Evolutionary conservation across 2,888 invertebrate species (phyloP), one percentile per base, ranked within the genome.

Genomic region (Mycogona germanica): DNA sequence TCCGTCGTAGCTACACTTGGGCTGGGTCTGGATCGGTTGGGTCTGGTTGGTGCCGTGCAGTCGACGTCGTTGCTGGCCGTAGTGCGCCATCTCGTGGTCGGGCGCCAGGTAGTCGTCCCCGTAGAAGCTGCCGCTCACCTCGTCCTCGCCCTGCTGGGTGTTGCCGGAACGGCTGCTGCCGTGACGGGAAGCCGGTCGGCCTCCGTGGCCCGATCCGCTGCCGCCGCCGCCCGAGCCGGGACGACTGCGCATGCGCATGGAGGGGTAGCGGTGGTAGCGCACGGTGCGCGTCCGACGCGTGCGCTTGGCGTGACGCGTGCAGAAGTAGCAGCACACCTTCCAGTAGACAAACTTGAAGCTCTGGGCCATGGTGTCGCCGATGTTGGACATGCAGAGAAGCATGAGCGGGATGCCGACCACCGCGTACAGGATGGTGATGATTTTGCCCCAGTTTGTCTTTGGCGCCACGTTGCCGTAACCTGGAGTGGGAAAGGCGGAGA

Each of bases 391-490:
- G 64, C 93, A 95, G 19, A 95, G 78, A 63, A 95, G 77, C 91
- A 95, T 93, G 60, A 95, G 74, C 0, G 95, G 95, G 62, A 95
- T 95, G 45, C 74, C 95, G 60, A 93, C 76, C 67, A 95, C 92
- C 25, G 93, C 93, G 72, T 95, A 95, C 69, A 95, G 84, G 65
- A 95, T 93, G 14, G 95, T 95, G 60, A 89, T 85, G 60, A 93
- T 85, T 72, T 93, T 93, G 40, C 95, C 95, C 67, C 84, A 84
- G 64, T 84, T 81, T 0, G 95, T 95, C 73, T 89, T 91, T 1
- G 93, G 93, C 0, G 92, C 85, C 57, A 93, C 91, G 70, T 95
- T 91, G 6, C 93, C 95, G 70, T 93, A 95, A 35, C 93, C 92
- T 92, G 70, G 26, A 70, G 68, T n/a, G 9, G 55, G 9, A 32